A percentile compares a stretch with the other conserved stretches of the same genome.
These are phyloP conservation scores for Trichonephila clavata DNA, from an alignment of 1,140 invertebrate species.

Conservation along the genomic window DNA sequence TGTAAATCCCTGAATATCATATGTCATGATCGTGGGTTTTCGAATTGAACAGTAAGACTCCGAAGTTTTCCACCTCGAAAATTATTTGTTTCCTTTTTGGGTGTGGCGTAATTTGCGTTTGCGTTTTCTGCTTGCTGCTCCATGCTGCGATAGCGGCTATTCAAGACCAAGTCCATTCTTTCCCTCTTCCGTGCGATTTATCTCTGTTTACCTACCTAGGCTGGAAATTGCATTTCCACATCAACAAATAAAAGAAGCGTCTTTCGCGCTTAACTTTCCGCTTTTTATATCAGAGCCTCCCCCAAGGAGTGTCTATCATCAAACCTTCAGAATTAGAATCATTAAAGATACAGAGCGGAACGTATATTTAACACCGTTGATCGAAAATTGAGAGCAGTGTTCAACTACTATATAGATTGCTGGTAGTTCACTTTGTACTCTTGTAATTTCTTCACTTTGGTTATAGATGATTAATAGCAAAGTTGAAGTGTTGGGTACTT, in stretches of 20 bases:
- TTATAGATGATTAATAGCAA: background rate
- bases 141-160: slow-evolving; percentile 61
- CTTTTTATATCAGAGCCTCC: slow-evolving; percentile 48
- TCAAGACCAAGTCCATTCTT: slow-evolving; percentile 51
- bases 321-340: slow-evolving; percentile 25
- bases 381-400: slow-evolving; percentile 37
- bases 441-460: background rate
- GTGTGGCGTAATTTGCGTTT: slow-evolving; percentile 70
- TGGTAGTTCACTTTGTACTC: background rate
- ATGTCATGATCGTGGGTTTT: slow-evolving; percentile 71
- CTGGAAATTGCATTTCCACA: slow-evolving; percentile 63
- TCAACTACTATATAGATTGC: background rate
- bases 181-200: slow-evolving; percentile 57
- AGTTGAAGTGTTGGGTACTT: too few species aligned
- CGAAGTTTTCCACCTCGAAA: slow-evolving; percentile 67
- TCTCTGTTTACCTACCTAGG: slow-evolving; percentile 64
- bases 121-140: slow-evolving; percentile 16
- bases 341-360: slow-evolving; percentile 34
- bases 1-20: slow-evolving; percentile 74
- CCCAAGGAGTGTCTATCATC: slow-evolving; percentile 54
- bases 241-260: slow-evolving; percentile 57
- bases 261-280: slow-evolving; percentile 30
- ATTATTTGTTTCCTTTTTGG: slow-evolving; percentile 75
- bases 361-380: background rate
- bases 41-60: slow-evolving; percentile 70